Evolutionary conservation across 2,113 vertebrate species (phyloP).

Genomic region (Siniperca knerii): DNA sequence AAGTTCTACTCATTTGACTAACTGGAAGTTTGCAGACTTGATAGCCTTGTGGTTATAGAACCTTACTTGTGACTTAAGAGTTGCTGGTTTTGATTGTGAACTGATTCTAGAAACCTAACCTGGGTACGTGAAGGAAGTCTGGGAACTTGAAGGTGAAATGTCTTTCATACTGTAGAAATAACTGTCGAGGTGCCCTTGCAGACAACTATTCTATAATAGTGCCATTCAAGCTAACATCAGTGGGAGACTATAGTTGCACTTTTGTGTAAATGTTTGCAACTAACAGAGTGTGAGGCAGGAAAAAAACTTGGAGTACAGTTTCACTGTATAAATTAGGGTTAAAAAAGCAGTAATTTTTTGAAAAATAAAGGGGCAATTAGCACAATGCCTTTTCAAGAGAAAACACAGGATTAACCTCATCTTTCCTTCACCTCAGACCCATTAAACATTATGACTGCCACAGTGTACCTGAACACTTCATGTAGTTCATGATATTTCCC

Average conservation of each 20-base stretch:
- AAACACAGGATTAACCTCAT: background rate
- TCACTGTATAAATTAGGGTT: background rate
- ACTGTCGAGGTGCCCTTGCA: background rate
- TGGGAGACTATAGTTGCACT: background rate
- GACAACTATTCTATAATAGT: background rate
- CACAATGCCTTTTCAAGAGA: background rate
- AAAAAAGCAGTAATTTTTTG: background rate
- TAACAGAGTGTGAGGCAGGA: background rate
- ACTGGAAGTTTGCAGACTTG: background rate
- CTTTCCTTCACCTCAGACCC: constrained; percentile 1
- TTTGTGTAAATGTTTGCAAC: background rate
- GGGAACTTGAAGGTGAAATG: background rate
- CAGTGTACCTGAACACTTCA: constrained; percentile 6
- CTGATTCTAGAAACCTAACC: background rate
- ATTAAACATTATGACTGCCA: constrained; percentile 53
- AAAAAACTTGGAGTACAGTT: background rate
- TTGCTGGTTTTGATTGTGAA: background rate
- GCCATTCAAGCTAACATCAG: background rate
- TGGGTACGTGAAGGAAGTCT: background rate
- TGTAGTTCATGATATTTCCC: constrained; percentile 20
- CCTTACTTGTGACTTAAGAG: background rate
- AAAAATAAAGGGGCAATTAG: background rate
- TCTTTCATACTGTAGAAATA: background rate
- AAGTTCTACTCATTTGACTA: background rate
- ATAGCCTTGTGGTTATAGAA: background rate